Evolutionary conservation across 2,113 vertebrate species (phyloP), one percentile per base, ranked within the genome.

Genomic region (Xerus inauris): DNA sequence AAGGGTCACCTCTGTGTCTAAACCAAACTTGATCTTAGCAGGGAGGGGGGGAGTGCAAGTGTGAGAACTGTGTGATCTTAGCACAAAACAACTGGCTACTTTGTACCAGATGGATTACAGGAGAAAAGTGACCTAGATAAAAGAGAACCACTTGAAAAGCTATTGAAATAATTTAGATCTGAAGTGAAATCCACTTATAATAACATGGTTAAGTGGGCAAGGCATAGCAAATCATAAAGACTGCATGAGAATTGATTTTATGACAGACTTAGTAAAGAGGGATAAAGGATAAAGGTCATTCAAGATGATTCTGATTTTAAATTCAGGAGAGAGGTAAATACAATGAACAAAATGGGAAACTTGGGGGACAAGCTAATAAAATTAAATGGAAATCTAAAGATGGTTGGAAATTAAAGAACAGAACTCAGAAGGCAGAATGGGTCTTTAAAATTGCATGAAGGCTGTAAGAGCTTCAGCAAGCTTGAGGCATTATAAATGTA

Each of bases 311-410:
- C 32, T 81, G 42, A 26, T 47, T 91, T 83, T 92, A 76, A 75
- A 30, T 71, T 59, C 49, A 73, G 40, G 32, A 92, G 35, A 82
- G 24, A 89, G 7, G 35, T 69, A 87, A 87, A 90, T n/a, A 1
- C 40, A 89, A 80, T 20, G 7, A 30, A 62, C 62, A 93, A 94
- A 92, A 93, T 42, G 9, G 6, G 32, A 87, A 92, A 88, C 51
- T 45, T 90, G 47, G 28, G 73, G 62, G 28, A 62, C 2, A 89
- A 38, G 35, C 10, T 11, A 45, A 24, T 69, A 77, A 91, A 88
- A 77, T 93, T 45, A 90, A 95, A 69, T 49, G 8, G 28, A 79
- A 95, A 83, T 28, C 32, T 87, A 87, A 89, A 84, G 57, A 90
- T 38, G 7, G 75, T 4, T 83, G 38, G 64, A 84, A 96, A 95